Conservation (phyloP, 2,888 invertebrate genomes). For the Leucania comma region DNA sequence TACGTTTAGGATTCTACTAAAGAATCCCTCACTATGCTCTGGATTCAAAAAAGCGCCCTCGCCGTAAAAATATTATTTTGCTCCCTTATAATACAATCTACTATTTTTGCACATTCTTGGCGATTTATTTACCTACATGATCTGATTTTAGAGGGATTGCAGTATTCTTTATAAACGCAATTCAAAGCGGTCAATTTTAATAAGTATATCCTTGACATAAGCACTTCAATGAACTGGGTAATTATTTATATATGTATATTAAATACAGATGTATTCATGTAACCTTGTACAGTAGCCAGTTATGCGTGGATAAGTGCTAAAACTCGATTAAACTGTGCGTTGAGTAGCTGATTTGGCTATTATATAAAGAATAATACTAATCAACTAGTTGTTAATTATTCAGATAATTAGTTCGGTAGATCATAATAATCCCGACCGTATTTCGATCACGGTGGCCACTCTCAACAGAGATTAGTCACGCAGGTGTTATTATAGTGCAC, state of each 20-base stretch:
- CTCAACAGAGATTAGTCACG: too few relatives aligned
- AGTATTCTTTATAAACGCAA: constrained; percentile 3
- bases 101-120: too few relatives aligned
- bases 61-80: too few relatives aligned
- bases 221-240: constrained; percentile 10
- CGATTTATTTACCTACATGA: too few relatives aligned
- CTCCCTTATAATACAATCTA: too few relatives aligned
- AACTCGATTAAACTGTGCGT: constrained; percentile 8
- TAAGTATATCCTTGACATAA: constrained; percentile 1
- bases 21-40: too few relatives aligned
- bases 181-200: background rate
- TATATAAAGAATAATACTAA: background rate
- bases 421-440: background rate
- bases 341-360: background rate
- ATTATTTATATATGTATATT: constrained; percentile 2
- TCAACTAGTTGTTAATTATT: background rate
- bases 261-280: constrained; percentile 13
- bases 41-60: too few relatives aligned
- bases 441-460: too few relatives aligned
- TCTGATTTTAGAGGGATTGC: too few relatives aligned
- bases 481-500: too few relatives aligned
- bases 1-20: too few relatives aligned
- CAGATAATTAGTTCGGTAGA: background rate
- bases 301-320: constrained; percentile 6
- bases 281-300: constrained; percentile 20